Percentiles rank a stretch among this genome's conserved stretches.
These are phyloP conservation scores for Leguminivora glycinivorella DNA, from an alignment of 1,140 invertebrate species.

Conservation along the genomic window DNA sequence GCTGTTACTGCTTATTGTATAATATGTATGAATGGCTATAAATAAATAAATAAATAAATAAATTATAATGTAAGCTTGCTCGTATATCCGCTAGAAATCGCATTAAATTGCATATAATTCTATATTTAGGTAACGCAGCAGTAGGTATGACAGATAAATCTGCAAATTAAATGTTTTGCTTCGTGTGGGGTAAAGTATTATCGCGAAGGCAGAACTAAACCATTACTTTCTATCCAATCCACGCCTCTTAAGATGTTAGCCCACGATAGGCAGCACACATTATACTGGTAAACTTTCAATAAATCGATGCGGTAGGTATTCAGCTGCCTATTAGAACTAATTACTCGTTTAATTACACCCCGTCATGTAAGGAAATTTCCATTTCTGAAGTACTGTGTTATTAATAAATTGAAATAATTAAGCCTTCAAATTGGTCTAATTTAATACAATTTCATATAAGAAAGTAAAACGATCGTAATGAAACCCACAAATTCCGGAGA, in stretches of 20 bases:
- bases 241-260: slow-evolving; percentile 55
- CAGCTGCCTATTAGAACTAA: slow-evolving; percentile 3
- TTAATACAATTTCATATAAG: neutral
- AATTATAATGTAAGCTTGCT: too few relatives aligned
- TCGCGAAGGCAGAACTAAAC: slow-evolving; percentile 52
- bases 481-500: too few relatives aligned
- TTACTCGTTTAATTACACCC: slow-evolving; percentile 3
- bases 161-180: slow-evolving; percentile 40
- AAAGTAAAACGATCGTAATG: neutral
- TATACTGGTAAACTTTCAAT: slow-evolving; percentile 42
- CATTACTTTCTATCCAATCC: slow-evolving; percentile 61
- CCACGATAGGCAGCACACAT: slow-evolving; percentile 44
- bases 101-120: too few relatives aligned
- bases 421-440: neutral
- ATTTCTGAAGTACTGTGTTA: neutral
- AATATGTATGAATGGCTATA: too few relatives aligned
- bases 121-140: too few relatives aligned
- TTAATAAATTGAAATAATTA: neutral
- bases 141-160: slow-evolving; percentile 19
- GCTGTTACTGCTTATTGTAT: too few relatives aligned
- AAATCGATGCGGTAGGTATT: slow-evolving; percentile 37
- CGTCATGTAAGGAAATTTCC: neutral
- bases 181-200: slow-evolving; percentile 60
- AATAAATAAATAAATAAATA: too few relatives aligned
- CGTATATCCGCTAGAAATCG: too few relatives aligned